Evolutionary conservation across 2,113 vertebrate genomes (phyloP).

Genomic region (Chloebia gouldiae): DNA sequence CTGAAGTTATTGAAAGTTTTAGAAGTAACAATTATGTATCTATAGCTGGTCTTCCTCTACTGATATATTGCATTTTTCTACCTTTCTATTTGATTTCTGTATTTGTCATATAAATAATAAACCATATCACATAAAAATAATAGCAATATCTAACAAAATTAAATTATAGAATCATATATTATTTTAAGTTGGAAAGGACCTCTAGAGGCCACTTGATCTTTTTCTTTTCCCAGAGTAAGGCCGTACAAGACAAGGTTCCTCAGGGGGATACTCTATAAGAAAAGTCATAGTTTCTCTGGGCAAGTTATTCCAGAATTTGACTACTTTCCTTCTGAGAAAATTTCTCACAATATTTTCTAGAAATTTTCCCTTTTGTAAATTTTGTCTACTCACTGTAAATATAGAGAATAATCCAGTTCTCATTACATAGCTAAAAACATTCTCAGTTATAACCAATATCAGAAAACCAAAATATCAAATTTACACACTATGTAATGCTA

Average conservation of each 20-base stretch:
- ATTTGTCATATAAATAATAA: neutral
- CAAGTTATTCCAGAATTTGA: neutral
- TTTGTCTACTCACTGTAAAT: neutral
- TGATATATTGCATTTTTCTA: neutral
- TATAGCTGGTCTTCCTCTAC: neutral
- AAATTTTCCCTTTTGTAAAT: neutral
- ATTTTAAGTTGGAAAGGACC: neutral
- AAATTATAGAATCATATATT: neutral
- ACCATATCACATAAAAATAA: neutral
- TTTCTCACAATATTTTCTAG: neutral
- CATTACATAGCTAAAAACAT: neutral
- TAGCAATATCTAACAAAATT: neutral
- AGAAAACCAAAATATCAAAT: neutral
- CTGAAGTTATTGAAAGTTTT: neutral
- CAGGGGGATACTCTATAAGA: neutral
- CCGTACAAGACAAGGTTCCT: neutral
- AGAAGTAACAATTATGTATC: neutral
- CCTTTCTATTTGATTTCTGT: neutral
- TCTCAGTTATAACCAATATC: neutral
- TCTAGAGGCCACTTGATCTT: neutral
- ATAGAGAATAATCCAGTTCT: neutral
- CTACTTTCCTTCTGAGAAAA: neutral
- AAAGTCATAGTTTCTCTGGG: neutral
- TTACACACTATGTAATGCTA: neutral
- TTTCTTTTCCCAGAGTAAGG: neutral